Conservation (phyloP, 2,888 invertebrate species). For the Leptopilina drosophilae region DNA sequence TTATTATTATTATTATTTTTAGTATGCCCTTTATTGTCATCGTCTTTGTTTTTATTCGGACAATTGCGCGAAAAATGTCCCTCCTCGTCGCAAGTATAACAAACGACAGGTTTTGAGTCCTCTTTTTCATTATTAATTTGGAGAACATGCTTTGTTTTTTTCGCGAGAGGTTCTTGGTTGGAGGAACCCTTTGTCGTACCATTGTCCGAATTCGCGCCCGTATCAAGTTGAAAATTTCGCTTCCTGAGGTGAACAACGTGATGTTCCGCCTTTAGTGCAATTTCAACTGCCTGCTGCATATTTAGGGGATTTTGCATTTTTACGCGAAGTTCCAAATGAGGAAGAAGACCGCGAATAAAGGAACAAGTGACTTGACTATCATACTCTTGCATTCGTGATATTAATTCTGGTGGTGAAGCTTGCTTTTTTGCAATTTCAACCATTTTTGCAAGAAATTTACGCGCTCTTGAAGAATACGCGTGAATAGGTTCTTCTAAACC, state of each 20-base stretch:
- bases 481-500: neutral
- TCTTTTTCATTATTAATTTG: neutral
- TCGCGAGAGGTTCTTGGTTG: neutral
- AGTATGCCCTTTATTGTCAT: neutral
- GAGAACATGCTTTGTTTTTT: neutral
- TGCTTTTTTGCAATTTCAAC: neutral
- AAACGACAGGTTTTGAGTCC: neutral
- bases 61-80: neutral
- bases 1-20: neutral
- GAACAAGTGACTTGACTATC: neutral
- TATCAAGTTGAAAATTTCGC: neutral
- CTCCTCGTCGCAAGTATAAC: neutral
- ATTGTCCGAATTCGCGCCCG: neutral
- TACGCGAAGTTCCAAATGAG: neutral
- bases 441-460: neutral
- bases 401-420: neutral
- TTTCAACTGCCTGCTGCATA: neutral
- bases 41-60: neutral
- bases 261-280: neutral
- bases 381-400: neutral
- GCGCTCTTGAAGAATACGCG: neutral
- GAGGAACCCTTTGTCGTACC: neutral
- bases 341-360: neutral
- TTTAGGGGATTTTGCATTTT: neutral
- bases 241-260: neutral